These are phyloP conservation scores for Grammomys surdaster DNA, from an alignment of 2,113 vertebrate genomes.

Conservation along the genomic window DNA sequence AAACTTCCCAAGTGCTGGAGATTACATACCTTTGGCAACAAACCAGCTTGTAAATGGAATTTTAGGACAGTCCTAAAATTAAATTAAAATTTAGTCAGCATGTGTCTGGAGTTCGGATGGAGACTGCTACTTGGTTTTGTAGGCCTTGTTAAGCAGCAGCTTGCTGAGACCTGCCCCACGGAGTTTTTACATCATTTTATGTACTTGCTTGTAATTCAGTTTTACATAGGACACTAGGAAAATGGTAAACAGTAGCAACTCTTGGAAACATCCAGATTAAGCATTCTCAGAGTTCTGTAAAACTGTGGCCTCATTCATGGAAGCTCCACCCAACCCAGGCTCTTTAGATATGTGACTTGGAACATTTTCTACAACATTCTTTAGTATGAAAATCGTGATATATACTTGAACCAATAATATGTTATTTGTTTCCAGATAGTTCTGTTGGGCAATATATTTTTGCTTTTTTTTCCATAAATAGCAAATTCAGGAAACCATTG, in stretches of 20 bases:
- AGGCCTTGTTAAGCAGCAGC: neutral
- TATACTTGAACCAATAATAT: neutral
- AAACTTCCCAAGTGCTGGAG: neutral
- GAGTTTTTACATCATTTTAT: neutral
- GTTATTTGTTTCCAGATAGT: neutral
- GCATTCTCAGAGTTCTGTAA: neutral
- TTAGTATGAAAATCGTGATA: neutral
- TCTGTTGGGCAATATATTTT: neutral
- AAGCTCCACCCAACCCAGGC: neutral
- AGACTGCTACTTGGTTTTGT: neutral
- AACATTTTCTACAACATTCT: neutral
- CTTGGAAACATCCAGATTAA: neutral
- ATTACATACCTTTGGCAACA: neutral
- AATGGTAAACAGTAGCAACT: neutral
- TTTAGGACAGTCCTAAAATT: neutral
- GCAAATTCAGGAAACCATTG: slow-evolving; percentile 9
- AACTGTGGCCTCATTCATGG: neutral
- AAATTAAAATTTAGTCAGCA: neutral
- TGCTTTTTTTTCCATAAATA: slow-evolving; percentile 31
- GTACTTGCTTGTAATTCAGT: neutral
- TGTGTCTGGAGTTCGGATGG: neutral
- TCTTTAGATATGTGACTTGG: neutral
- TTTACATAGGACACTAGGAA: neutral
- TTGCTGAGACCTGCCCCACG: neutral
- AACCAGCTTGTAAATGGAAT: neutral